Percentiles rank a stretch among this genome's conserved stretches.
These are phyloP conservation scores for Phacellophora camtschatica DNA, from an alignment of 30 jellyfish, hydroid and myxozoan genomes.

Conservation along the genomic window DNA sequence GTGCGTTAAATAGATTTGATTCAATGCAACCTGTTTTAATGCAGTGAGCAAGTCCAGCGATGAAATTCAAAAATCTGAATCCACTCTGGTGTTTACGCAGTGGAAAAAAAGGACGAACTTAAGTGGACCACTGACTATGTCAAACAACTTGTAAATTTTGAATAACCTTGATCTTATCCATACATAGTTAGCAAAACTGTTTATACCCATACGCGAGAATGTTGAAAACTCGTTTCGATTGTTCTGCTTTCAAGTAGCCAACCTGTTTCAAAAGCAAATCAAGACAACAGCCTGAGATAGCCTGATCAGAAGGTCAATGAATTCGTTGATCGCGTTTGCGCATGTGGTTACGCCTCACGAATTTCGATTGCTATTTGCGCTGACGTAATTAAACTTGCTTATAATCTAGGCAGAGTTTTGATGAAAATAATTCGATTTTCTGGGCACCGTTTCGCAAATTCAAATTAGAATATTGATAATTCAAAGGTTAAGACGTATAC, in stretches of 20 bases:
- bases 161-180: no score
- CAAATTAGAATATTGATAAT: no score
- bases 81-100: no score
- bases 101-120: no score
- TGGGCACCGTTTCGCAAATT: no score
- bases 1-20: no score
- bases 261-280: slow-evolving; percentile 43
- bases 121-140: no score
- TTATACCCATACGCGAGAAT: background rate
- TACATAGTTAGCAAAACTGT: background rate
- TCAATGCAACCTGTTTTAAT: no score
- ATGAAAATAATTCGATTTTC: background rate
- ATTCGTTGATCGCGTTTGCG: slow-evolving; percentile 9
- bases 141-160: no score
- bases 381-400: slow-evolving; percentile 49
- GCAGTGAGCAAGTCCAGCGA: no score
- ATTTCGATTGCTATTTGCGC: slow-evolving; percentile 21
- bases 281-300: slow-evolving; percentile 24
- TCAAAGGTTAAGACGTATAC: no score
- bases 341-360: slow-evolving; percentile 50
- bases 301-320: slow-evolving; percentile 68
- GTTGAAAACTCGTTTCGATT: slow-evolving; percentile 8
- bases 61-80: no score
- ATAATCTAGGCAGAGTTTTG: background rate
- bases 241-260: slow-evolving; percentile 49